Conservation (phyloP, 2,113 vertebrate species). For the Danionella cerebrum region DNA sequence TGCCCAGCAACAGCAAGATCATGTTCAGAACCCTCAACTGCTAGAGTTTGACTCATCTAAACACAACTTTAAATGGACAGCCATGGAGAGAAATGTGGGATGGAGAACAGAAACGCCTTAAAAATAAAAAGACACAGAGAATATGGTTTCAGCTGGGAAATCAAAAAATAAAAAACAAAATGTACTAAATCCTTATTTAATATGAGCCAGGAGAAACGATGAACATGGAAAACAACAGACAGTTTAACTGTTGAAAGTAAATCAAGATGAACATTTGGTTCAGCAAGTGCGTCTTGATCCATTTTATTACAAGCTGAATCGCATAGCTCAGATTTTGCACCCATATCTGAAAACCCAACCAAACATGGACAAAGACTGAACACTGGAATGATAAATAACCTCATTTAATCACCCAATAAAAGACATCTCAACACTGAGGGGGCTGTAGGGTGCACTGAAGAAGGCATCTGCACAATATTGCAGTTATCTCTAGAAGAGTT, state of each 20-base stretch:
- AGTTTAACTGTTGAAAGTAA: not conserved
- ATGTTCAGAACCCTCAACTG: not conserved
- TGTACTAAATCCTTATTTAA: not conserved
- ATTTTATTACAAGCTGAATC: not conserved
- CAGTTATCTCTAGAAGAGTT: no score
- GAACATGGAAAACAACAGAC: not conserved
- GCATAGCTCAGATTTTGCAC: not conserved
- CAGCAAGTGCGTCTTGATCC: not conserved
- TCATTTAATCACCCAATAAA: not conserved
- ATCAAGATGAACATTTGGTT: not conserved
- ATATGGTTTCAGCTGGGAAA: no score
- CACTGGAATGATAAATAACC: conserved; percentile 3
- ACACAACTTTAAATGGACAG: not conserved
- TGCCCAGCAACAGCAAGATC: not conserved
- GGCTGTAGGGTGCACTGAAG: not conserved
- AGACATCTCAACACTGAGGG: not conserved
- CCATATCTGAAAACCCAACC: not conserved
- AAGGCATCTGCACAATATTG: not conserved
- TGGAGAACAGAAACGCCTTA: not conserved
- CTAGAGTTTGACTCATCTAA: not conserved
- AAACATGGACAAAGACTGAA: not conserved
- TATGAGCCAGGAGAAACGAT: not conserved
- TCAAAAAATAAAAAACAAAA: not conserved
- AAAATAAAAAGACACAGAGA: not conserved
- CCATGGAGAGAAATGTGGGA: not conserved